Percentiles rank a stretch among this genome's conserved stretches.
Conservation (phyloP, 1,140 invertebrate species). For the Orius insidiosus region DNA sequence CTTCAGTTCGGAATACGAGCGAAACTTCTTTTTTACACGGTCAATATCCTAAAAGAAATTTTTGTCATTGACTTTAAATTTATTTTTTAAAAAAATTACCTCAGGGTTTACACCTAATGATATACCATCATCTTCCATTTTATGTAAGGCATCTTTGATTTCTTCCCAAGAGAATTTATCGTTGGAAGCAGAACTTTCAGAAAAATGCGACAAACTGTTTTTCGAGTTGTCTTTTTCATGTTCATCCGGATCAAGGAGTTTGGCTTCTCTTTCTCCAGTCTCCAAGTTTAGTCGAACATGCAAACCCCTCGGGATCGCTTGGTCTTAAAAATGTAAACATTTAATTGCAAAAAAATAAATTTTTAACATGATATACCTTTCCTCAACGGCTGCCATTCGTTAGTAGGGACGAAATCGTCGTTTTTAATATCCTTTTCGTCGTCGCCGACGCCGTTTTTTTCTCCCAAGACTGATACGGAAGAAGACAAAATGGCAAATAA, state of each 20-base stretch:
- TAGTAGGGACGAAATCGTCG: conserved; percentile 10
- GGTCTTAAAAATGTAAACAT: conserved; percentile 31
- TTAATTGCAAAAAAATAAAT: conserved; percentile 1
- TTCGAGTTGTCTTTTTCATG: conserved; percentile 23
- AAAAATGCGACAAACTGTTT: background rate
- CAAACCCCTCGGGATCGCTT: conserved; percentile 49
- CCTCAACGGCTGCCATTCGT: conserved; percentile 14
- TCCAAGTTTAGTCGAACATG: conserved; percentile 56
- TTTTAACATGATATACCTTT: conserved; percentile 10
- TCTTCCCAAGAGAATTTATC: conserved; percentile 19
- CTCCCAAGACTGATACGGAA: background rate
- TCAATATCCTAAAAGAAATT: conserved; percentile 13
- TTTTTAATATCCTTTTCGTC: conserved; percentile 2
- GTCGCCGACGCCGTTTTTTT: background rate
- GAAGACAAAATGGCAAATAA: background rate
- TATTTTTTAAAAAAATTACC: background rate
- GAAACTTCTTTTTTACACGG: conserved; percentile 27
- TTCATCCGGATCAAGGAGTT: conserved; percentile 39
- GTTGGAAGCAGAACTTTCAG: background rate
- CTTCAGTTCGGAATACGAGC: conserved; percentile 47
- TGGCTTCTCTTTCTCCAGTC: conserved; percentile 54
- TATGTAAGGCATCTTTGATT: conserved; percentile 23
- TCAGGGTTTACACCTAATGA: conserved; percentile 9
- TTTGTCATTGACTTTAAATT: background rate
- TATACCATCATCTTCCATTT: conserved; percentile 22